phyloP scores from a whole-genome alignment of 2,888 invertebrate genomes.

The Macrophya alboannulata region DNA sequence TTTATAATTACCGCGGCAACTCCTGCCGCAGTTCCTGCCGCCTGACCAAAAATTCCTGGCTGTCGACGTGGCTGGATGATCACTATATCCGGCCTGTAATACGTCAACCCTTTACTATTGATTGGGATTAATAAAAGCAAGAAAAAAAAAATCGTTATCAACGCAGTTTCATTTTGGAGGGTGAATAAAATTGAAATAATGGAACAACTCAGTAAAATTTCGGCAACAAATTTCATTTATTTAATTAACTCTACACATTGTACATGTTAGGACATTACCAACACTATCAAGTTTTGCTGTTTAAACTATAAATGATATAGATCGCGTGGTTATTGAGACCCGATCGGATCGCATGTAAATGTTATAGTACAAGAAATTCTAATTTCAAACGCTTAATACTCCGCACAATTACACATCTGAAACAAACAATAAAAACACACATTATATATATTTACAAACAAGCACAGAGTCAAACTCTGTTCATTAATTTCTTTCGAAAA shows the following conservation, averaged over 20 bases:
- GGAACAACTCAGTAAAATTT: neutral
- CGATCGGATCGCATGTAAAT: neutral
- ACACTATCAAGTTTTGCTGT: neutral
- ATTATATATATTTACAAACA: neutral
- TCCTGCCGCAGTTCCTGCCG: constrained; percentile 67
- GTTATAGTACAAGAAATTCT: constrained; percentile 26
- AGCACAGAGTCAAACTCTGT: neutral
- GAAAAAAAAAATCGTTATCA: neutral
- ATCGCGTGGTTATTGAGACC: neutral
- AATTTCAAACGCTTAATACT: neutral
- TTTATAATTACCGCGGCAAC: constrained; percentile 65
- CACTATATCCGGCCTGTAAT: constrained; percentile 59
- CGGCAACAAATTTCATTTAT: constrained; percentile 43
- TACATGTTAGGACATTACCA: constrained; percentile 43
- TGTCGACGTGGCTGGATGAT: constrained; percentile 63
- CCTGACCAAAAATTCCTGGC: constrained; percentile 64
- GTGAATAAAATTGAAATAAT: neutral
- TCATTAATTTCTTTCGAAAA: neutral
- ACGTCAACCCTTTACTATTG: neutral
- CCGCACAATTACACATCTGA: constrained; percentile 41
- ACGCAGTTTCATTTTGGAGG: neutral
- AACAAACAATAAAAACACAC: constrained; percentile 43
- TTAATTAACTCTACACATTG: constrained; percentile 47
- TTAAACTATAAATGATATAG: constrained; percentile 37
- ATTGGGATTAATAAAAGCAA: neutral